Percentiles rank a stretch among this genome's conserved stretches.
phyloP scores from a whole-genome alignment of 2,888 invertebrate species.

The Plagiodera versicolora region DNA sequence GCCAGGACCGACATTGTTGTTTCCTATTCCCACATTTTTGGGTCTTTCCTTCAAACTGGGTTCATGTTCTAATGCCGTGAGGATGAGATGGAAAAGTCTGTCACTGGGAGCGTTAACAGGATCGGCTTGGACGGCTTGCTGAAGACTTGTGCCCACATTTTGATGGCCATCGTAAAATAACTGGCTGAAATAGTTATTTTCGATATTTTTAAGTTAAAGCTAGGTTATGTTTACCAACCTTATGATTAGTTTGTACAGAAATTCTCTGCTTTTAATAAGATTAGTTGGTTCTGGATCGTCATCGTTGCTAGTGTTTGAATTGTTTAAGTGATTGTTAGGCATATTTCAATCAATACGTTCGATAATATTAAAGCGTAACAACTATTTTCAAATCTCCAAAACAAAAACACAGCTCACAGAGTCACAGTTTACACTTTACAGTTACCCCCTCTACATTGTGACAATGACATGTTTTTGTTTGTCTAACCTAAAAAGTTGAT shows the following conservation, averaged over 20 bases:
- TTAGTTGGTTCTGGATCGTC: conserved; percentile 70
- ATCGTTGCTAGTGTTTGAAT: conserved; percentile 45
- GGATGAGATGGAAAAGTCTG: conserved; percentile 81
- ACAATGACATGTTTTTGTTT: neutral
- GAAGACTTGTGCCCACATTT: conserved; percentile 83
- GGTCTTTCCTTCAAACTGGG: conserved; percentile 69
- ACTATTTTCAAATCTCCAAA: no score
- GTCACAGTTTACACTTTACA: no score
- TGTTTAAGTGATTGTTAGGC: conserved; percentile 20
- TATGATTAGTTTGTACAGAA: conserved; percentile 88
- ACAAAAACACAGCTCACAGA: no score
- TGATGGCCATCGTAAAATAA: conserved; percentile 97
- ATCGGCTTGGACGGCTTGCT: conserved; percentile 84
- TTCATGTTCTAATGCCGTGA: conserved; percentile 83
- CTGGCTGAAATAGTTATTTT: conserved; percentile 68
- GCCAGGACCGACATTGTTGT: conserved; percentile 70
- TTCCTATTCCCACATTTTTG: conserved; percentile 62
- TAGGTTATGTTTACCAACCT: conserved; percentile 62
- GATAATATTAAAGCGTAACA: no score
- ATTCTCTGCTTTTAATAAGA: conserved; percentile 84
- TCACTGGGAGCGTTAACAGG: conserved; percentile 97
- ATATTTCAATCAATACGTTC: conserved; percentile 7
- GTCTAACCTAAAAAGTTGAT: no score
- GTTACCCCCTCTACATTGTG: no score
- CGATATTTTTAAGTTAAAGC: neutral